Base-by-base conservation (phyloP, 2,888 invertebrate species). In the Drosophila leonis region DNA sequence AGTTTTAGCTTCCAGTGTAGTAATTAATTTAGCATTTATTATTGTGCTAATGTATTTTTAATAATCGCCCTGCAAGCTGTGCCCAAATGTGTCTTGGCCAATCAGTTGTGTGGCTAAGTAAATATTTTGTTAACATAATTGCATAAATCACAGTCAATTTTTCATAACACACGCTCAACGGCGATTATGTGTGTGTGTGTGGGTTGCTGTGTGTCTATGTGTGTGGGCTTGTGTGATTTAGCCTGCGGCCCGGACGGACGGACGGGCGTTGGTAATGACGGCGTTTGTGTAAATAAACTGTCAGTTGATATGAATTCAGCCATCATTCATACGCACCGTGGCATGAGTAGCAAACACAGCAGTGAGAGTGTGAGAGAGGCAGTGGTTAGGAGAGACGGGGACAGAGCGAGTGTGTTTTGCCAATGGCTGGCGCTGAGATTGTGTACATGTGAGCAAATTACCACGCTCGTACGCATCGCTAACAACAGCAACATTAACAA, bases 61-160 rank as follows among this genome's bases (percentile, higher is more conserved):
- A 76, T 76, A 59, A 75, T 54, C 63, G 69, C 44, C 64, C 27
- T 24, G 41, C 69, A 44, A 42, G 59, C 65, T 56, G 77, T 12
- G 78, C 55, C 65, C 29, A 24, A 56, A 66, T 68, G 70, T 74
- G 79, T 66, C 80, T 77, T 62, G 67, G 74, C 83, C 82, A 85
- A 88, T 83, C 82, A 83, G 69, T 73, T 78, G 70, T 79, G 83
- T 73, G 85, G 85, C 71, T 72, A 79, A 83, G 83, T 85, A 88
- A 83, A 83, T 83, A 88, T 83, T 83, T 83, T 88, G 83, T 88
- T 88, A 83, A 88, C 83, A 83, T 85, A 88, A 88, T 83, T 83
- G 88, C 83, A 83, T 88, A 83, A 83, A 83, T 88, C 83, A 75
- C 83, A 83, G 86, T 82, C 88, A 88, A 88, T 83, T 83, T 83